Percentiles rank a stretch among this genome's conserved stretches.
Conservation (phyloP, 2,888 invertebrate species). For the Tortrix viridana region DNA sequence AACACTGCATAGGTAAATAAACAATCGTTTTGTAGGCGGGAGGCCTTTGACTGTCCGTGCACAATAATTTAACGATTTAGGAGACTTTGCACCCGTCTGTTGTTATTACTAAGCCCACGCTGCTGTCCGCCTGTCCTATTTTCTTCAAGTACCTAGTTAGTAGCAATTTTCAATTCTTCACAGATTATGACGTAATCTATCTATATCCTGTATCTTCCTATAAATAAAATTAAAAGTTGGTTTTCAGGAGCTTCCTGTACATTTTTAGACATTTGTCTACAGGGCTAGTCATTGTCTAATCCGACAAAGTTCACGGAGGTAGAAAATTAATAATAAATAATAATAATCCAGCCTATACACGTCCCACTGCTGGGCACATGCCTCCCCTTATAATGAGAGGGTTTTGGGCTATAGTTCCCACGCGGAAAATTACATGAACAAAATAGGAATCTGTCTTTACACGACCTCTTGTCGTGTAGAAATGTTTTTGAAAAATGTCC, state of each 20-base stretch:
- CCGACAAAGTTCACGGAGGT: conserved; percentile 26
- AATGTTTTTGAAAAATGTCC: not conserved
- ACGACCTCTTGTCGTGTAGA: conserved; percentile 5
- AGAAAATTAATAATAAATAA: conserved; percentile 29
- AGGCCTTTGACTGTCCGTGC: conserved; percentile 7
- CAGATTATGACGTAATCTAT: no score
- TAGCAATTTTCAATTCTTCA: no score
- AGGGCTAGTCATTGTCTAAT: conserved; percentile 19
- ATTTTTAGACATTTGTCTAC: not conserved
- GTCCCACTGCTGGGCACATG: no score
- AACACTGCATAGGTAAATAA: no score
- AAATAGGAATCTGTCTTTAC: conserved; percentile 12
- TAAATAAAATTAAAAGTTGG: conserved; percentile 11
- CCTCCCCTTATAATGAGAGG: no score
- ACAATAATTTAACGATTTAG: conserved; percentile 17
- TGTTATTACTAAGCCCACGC: no score
- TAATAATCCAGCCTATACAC: no score
- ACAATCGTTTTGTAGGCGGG: not conserved
- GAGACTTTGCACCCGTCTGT: not conserved
- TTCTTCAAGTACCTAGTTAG: no score
- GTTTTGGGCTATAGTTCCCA: no score
- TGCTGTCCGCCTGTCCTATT: no score
- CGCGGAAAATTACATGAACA: no score
- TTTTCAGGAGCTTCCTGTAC: not conserved
- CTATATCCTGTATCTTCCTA: no score